Conservation (phyloP, 2,888 invertebrate genomes). For the Pilophorus perplexus region DNA sequence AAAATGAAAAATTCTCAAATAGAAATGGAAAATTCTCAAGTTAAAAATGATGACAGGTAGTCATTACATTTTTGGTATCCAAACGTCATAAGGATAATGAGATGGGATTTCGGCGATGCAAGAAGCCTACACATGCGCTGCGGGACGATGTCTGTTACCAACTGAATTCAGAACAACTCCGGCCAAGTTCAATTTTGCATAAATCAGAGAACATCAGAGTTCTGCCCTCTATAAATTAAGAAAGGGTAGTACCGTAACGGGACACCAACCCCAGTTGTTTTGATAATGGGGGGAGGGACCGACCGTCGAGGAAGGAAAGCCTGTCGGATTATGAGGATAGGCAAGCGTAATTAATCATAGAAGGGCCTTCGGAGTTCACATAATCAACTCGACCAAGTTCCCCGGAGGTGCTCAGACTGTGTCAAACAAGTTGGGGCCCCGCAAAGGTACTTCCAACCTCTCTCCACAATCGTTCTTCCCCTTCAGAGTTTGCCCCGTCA, state of each 20-base stretch:
- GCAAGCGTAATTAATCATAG: conserved; percentile 30
- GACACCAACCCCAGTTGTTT: neutral
- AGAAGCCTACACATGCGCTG: too few species aligned
- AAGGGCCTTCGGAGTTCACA: conserved; percentile 18
- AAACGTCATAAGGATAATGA: too few species aligned
- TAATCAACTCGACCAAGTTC: conserved; percentile 15
- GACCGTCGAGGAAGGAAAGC: conserved; percentile 2
- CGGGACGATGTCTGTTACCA: too few species aligned
- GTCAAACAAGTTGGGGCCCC: conserved; percentile 20
- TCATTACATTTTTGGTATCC: too few species aligned
- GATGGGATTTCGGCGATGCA: too few species aligned
- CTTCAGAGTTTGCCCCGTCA: too few species aligned
- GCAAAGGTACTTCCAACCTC: conserved; percentile 7
- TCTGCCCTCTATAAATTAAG: conserved; percentile 19
- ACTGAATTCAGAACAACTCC: too few species aligned
- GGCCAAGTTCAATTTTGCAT: too few species aligned
- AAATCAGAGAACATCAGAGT: conserved; percentile 1
- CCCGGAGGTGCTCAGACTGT: neutral
- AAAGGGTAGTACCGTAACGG: too few species aligned
- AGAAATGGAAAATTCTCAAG: neutral
- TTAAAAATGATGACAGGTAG: neutral
- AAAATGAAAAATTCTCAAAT: too few species aligned
- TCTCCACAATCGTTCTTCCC: too few species aligned
- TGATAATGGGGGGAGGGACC: neutral
- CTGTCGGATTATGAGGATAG: conserved; percentile 24